A percentile compares a stretch with the other conserved stretches of the same genome.
Conservation (phyloP, 1,140 invertebrate genomes). For the Drusus annulatus region DNA sequence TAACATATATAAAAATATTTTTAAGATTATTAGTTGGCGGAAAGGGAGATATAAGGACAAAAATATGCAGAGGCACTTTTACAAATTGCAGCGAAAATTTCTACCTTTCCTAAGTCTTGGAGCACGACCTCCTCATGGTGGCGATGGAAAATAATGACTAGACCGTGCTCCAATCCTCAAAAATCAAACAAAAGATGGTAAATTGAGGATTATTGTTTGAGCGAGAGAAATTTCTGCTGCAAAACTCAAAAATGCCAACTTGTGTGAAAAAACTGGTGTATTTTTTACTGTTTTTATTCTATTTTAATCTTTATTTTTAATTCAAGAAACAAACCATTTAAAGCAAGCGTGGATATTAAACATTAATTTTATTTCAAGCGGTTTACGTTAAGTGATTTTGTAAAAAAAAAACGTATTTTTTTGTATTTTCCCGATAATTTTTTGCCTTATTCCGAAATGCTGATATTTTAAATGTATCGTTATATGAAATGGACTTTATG, state of each 20-base stretch:
- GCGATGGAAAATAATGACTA: constrained; percentile 45
- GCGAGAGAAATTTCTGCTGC: not conserved
- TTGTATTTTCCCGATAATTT: not conserved
- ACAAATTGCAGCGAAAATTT: not conserved
- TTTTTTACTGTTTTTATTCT: constrained; percentile 2
- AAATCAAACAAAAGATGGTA: constrained; percentile 26
- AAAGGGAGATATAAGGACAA: constrained; percentile 27
- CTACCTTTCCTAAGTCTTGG: not conserved
- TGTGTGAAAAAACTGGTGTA: too few species aligned
- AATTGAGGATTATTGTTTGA: constrained; percentile 42
- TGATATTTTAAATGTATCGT: not conserved
- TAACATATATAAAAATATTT: constrained; percentile 60
- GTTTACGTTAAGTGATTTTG: not conserved
- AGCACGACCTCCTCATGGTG: constrained; percentile 23
- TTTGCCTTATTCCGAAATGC: not conserved
- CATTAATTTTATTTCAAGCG: not conserved
- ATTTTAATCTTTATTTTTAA: constrained; percentile 23
- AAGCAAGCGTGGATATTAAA: constrained; percentile 35
- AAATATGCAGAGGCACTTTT: constrained; percentile 3
- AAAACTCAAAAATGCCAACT: constrained; percentile 2
- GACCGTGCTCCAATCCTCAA: not conserved
- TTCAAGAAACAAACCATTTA: constrained; percentile 13
- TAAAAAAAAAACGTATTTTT: too few species aligned
- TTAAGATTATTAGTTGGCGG: constrained; percentile 52
- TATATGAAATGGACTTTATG: constrained; percentile 18